These are phyloP conservation scores for Micrasema minimum DNA, from an alignment of 1,140 invertebrate genomes.

Conservation along the genomic window DNA sequence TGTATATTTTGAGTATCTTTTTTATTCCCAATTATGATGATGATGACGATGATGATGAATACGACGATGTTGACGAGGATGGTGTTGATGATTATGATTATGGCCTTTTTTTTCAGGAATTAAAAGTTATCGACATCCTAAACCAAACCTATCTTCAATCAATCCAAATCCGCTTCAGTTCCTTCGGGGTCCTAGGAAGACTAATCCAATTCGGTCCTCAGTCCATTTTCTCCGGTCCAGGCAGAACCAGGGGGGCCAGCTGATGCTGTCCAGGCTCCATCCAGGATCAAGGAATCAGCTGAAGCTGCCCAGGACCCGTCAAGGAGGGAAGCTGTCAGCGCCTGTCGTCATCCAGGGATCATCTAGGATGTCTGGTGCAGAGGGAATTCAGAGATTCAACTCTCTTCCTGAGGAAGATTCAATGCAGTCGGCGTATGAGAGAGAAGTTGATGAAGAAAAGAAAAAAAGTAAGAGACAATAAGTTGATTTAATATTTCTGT, in stretches of 20 bases:
- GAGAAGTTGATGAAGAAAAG: constrained; percentile 20
- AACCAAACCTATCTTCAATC: constrained; percentile 60
- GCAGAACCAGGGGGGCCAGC: constrained; percentile 43
- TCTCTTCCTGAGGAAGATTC: constrained; percentile 28
- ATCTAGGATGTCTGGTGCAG: constrained; percentile 14
- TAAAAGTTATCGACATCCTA: constrained; percentile 62
- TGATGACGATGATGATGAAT: no score
- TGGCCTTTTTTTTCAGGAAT: constrained; percentile 57
- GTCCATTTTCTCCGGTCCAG: constrained; percentile 61
- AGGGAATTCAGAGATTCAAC: constrained; percentile 20
- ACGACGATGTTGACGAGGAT: no score
- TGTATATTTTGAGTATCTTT: no score
- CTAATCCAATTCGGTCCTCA: constrained; percentile 60
- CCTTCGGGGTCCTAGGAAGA: constrained; percentile 59
- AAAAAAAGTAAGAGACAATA: not conserved
- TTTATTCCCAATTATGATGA: no score
- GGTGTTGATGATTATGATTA: no score
- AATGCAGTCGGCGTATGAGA: not conserved
- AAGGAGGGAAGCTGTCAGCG: constrained; percentile 23
- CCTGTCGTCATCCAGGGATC: constrained; percentile 13
- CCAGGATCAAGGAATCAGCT: no score
- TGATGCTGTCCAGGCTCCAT: no score
- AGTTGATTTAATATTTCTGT: not conserved
- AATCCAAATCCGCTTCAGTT: constrained; percentile 59
- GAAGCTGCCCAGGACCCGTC: no score